Base-by-base conservation (phyloP, 2,113 vertebrate species). In the Sakesphorus luctuosus region DNA sequence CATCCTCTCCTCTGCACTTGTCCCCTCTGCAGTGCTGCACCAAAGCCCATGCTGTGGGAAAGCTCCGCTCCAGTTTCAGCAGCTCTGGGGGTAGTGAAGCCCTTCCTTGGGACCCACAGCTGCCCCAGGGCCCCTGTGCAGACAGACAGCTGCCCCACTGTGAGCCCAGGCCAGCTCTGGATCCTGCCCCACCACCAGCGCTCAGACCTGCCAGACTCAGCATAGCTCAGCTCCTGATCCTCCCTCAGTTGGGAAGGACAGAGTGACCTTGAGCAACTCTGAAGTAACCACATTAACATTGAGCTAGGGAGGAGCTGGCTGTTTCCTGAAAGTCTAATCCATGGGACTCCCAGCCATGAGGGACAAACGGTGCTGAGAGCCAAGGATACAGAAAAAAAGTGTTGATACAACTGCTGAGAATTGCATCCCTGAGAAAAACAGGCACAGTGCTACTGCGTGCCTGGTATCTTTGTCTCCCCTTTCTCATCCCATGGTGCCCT, bases 1-100 rank as follows among this genome's bases (percentile, higher is more conserved):
- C 0, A 0, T 56, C 18, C 24, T 55, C 8, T 36, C 33, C 56
- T 11, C 71, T 5, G 44, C 0, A 0, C 35, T 73, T 38, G 35
- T 31, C n/a, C 4, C 2, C 23, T 10, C 36, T 1, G 2, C 59
- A 16, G 20, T 1, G 31, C 4, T 7, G 63, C 3, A 2, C 26
- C 14, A 49, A 35, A 75, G 6, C 19, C 15, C 49, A 15, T 2
- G 5, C 21, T 9, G 14, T 24, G 59, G 12, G n/a, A 58, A 63
- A 46, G 28, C 17, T 73, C 23, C 11, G 49, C 50, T 36, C 15
- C n/a, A 11, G 33, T 79, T 44, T 44, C 75, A 36, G 18, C 52
- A 38, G 36, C 4, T 2, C n/a, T 1, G 3, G 28, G 24, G 5
- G 4, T 3, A 7, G n/a, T 3, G 18, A 31, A 89, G 25, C 33